Base-by-base conservation (phyloP, 2,888 invertebrate species). In the Aromia moschata region DNA sequence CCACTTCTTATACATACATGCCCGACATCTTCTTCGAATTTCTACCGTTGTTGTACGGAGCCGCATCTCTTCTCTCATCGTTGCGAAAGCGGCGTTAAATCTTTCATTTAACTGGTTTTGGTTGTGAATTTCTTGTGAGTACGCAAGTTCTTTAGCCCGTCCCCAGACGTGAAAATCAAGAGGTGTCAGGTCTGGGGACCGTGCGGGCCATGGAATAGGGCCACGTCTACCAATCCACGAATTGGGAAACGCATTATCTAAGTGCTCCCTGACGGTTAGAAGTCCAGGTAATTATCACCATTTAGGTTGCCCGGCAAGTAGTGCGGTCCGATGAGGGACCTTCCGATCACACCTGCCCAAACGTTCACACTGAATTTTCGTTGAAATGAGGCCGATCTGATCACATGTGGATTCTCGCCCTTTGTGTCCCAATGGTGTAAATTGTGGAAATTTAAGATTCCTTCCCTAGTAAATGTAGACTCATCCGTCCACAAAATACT, bases 231-330 rank as follows among this genome's bases (percentile, higher is more conserved):
- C 25, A 25, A 25, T 25, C 25, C 25, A 25, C 25, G 25, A 25
- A 25, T 25, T 25, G 25, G 25, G 25, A 25, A 25, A 25, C 25
- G n/a, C n/a, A 25, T 25, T 25, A 25, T 25, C 25, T 25, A 25
- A 7, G 25, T 25, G 25, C 4, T 25, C 25, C 7, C 7, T 25
- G 25, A 25, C 25, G 4, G 25, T 25, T n/a, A n/a, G n/a, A n/a
- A n/a, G n/a, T n/a, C n/a, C n/a, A 18, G 17, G 37, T 36, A 7
- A 33, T 40, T 53, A 18, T 43, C 15, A 1, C 45, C 9, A 33
- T 43, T 36, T 14, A 33, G 44, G 20, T 14, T 11, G 36, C 36
- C 9, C 12, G 20, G 15, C 15, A n/a, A n/a, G n/a, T n/a, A n/a
- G n/a, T n/a, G n/a, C n/a, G n/a, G n/a, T 9, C 14, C 11, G 4